Evolutionary conservation across 2,113 vertebrate genomes (phyloP).

Genomic region (Notothenia rossii): DNA sequence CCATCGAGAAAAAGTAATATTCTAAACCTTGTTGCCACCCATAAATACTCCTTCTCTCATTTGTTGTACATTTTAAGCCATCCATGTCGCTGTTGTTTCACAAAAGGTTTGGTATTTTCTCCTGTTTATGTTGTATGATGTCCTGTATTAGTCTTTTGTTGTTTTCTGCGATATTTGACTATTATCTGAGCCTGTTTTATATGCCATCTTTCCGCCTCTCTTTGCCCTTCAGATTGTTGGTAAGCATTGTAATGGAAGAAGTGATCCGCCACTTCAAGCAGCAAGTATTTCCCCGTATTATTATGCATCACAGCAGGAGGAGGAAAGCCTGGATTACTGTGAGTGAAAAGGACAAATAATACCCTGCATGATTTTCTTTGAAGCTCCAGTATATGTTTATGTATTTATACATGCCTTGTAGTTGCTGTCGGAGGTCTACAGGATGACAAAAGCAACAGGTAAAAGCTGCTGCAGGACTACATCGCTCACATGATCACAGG

Average conservation of each 20-base stretch:
- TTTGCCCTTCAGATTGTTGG: conserved; percentile 3
- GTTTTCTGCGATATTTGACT: background rate
- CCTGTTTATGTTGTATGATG: background rate
- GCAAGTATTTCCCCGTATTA: conserved; percentile 17
- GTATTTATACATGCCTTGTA: background rate
- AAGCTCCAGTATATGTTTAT: background rate
- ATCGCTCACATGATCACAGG: conserved; percentile 24
- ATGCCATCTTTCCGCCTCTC: background rate
- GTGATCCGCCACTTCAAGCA: conserved; percentile 21
- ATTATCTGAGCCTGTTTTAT: background rate
- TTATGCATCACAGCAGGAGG: background rate
- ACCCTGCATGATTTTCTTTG: background rate
- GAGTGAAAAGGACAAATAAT: background rate
- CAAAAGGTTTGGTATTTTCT: conserved; percentile 1
- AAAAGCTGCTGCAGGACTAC: conserved; percentile 21
- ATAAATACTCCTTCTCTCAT: background rate
- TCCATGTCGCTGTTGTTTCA: background rate
- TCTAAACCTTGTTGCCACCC: background rate
- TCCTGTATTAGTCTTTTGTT: background rate
- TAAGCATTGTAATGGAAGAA: conserved; percentile 26
- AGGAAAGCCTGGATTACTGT: conserved; percentile 36
- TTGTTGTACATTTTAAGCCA: background rate
- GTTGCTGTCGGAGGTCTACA: conserved; percentile 18
- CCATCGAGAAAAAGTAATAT: background rate
- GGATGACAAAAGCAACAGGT: conserved; percentile 16